Conservation (phyloP, 2,113 vertebrate species). For the Cryptomyrus ogoouensis region DNA sequence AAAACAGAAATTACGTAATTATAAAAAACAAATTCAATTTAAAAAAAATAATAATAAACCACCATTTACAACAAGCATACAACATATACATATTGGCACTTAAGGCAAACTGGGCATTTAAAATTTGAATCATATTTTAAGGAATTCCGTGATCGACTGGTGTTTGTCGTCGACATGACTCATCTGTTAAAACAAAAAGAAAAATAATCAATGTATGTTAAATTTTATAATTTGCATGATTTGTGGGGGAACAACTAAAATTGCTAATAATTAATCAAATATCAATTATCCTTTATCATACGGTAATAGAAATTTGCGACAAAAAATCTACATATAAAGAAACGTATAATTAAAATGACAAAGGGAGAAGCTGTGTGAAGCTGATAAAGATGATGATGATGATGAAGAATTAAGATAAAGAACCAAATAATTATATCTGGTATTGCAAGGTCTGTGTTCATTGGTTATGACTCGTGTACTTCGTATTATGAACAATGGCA, state of each 20-base stretch:
- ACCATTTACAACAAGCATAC: not conserved
- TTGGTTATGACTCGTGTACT: not conserved
- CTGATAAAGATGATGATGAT: not conserved
- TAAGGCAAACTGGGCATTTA: not conserved
- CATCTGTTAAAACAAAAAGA: slow-evolving; percentile 52
- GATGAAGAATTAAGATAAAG: not conserved
- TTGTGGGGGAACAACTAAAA: not conserved
- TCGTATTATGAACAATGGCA: not conserved
- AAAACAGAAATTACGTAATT: not conserved
- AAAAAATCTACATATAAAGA: not conserved
- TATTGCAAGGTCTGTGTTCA: not conserved
- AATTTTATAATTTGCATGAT: not conserved
- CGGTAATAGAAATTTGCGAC: not conserved
- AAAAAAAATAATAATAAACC: not conserved
- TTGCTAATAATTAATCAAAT: not conserved
- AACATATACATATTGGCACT: not conserved
- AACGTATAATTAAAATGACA: not conserved
- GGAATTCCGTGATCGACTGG: slow-evolving; percentile 40
- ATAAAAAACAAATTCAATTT: not conserved
- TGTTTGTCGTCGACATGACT: slow-evolving; percentile 53
- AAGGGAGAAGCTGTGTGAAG: not conserved
- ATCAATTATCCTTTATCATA: not conserved
- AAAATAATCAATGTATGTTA: slow-evolving; percentile 15
- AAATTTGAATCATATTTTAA: not conserved
- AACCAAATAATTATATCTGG: not conserved